Percentiles rank a stretch among this genome's conserved stretches.
Evolutionary conservation across 2,888 invertebrate species (phyloP).

Genomic region (Euzetes globulus): DNA sequence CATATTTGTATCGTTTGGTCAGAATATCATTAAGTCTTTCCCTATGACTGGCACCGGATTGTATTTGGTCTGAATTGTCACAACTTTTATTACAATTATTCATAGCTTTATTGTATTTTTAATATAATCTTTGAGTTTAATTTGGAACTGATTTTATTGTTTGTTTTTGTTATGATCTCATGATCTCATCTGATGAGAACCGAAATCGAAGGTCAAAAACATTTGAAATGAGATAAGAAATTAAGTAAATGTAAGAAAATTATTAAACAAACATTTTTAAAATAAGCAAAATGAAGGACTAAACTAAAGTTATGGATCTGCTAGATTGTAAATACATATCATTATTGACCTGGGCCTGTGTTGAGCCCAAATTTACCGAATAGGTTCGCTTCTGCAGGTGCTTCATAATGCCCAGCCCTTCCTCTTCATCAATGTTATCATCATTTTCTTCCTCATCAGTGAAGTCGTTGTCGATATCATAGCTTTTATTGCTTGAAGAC

Average conservation of each 20-base stretch:
- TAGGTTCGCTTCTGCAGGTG: not conserved
- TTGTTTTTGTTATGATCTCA: not conserved
- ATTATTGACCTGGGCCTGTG: not conserved
- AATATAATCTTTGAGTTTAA: too few relatives aligned
- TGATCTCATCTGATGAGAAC: not conserved
- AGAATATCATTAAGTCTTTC: not conserved
- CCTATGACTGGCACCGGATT: not conserved
- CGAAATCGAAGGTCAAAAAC: not conserved
- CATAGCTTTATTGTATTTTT: too few relatives aligned
- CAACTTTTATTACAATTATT: too few relatives aligned
- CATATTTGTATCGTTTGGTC: constrained; percentile 10
- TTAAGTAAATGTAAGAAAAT: not conserved
- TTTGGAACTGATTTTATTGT: not conserved
- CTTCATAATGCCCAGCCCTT: not conserved
- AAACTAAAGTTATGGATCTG: constrained; percentile 20
- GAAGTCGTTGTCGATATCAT: constrained; percentile 6
- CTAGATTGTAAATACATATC: not conserved
- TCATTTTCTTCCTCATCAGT: not conserved
- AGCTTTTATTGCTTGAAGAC: constrained; percentile 15
- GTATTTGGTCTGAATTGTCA: too few relatives aligned
- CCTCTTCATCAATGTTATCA: not conserved
- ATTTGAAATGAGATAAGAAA: not conserved
- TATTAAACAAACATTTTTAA: not conserved
- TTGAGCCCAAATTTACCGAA: not conserved
- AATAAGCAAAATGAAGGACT: not conserved